Percentiles rank a stretch among this genome's conserved stretches.
phyloP scores from a whole-genome alignment of 2,888 invertebrate species.

The Ceramica pisi region DNA sequence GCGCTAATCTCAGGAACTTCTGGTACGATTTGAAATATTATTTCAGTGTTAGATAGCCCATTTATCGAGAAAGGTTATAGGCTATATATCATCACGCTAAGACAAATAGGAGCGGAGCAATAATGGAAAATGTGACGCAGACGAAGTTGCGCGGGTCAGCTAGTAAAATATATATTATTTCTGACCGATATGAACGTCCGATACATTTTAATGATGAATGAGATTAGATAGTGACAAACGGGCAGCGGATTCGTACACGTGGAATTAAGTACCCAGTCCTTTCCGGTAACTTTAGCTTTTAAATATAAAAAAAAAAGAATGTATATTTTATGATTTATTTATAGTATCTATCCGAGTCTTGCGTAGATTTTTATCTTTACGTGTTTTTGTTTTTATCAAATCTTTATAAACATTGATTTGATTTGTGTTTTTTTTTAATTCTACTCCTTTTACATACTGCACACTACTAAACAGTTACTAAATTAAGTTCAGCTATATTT shows the following conservation, averaged over 20 bases:
- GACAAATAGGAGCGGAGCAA: too few relatives aligned
- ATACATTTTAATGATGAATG: conserved; percentile 15
- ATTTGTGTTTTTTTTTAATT: too few relatives aligned
- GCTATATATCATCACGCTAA: too few relatives aligned
- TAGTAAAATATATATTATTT: background rate
- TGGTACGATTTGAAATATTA: too few relatives aligned
- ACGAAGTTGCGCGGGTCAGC: too few relatives aligned
- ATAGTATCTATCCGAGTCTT: background rate
- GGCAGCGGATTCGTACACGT: conserved; percentile 8
- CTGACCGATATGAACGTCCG: conserved; percentile 8
- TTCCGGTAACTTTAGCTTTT: background rate
- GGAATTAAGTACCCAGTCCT: background rate
- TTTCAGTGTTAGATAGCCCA: too few relatives aligned
- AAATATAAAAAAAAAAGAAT: too few relatives aligned
- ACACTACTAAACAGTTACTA: background rate
- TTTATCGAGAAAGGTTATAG: too few relatives aligned
- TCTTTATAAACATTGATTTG: conserved; percentile 10
- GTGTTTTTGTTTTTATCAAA: conserved; percentile 19
- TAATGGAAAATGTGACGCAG: too few relatives aligned
- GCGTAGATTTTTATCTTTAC: conserved; percentile 30
- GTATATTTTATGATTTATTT: background rate
- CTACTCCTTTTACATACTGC: conserved; percentile 4
- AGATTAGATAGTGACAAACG: conserved; percentile 14
- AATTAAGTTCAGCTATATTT: conserved; percentile 3
- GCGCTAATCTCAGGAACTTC: too few relatives aligned